phyloP scores from a whole-genome alignment of 2,888 invertebrate genomes.

The Clusia tigrina region DNA sequence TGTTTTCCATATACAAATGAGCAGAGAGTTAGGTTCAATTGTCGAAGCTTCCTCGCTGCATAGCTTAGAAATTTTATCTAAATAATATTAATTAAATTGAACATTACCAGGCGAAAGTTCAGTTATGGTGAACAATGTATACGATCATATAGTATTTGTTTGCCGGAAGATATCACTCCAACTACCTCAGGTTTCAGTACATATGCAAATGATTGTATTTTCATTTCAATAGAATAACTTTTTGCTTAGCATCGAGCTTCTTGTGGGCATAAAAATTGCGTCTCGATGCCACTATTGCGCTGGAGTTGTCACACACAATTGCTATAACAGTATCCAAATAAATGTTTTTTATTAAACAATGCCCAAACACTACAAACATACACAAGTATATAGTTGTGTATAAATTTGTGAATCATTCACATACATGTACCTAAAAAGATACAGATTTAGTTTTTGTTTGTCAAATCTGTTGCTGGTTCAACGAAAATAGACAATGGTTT shows the following conservation, averaged over 20 bases:
- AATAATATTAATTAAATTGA: no score
- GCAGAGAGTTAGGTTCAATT: no score
- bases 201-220: no score
- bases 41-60: no score
- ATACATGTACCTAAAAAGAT: no score
- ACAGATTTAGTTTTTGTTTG: neutral
- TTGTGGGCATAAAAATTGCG: neutral
- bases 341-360: neutral
- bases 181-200: no score
- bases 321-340: neutral
- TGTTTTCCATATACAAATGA: no score
- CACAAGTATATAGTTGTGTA: neutral
- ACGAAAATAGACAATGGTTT: neutral
- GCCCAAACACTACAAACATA: neutral
- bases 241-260: neutral
- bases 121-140: no score
- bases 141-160: no score
- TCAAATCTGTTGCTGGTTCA: neutral
- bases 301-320: neutral
- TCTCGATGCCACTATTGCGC: neutral
- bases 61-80: no score
- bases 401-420: neutral
- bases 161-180: no score
- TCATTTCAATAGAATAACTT: neutral
- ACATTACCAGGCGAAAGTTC: no score